Evolutionary conservation across 2,797 vertebrate species (phyloP), one percentile per base, ranked within the genome.

Genomic region (Crocodylus rhombifer): DNA sequence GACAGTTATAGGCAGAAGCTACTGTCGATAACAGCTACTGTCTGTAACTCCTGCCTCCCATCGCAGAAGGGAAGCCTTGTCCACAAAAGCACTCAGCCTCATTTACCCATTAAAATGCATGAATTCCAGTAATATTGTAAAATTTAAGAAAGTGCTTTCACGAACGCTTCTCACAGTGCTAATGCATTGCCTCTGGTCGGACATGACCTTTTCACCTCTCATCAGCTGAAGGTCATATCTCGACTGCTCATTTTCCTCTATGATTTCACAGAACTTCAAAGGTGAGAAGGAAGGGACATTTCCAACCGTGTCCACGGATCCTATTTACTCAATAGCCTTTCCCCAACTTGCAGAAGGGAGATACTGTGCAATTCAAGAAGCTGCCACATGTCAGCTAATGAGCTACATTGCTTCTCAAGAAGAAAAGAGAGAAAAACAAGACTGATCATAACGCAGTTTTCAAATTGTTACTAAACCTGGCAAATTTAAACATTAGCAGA

Each of bases 401-500:
- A 78, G 1, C 6, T 83, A 26, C 82, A 17, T 69, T 15, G 85
- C 85, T 36, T 63, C 14, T 5, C 4, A 51, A 15, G 42, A 82
- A 89, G 90, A 5, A 2, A n/a, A 92, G 64, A 87, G 21, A 82
- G 90, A 33, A 25, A 91, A 91, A 63, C 28, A 61, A 28, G 18
- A 81, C 51, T 3, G 23, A n/a, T 78, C 78, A 79, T 57, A 79
- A 83, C 5, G 30, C 1, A 73, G 42, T 77, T 92, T 91, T 77
- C 51, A 65, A 75, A 77, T 21, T 81, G 64, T 75, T 91, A 51
- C 13, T 87, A 30, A 84, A n/a, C n/a, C 88, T 86, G 25, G 25
- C 33, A 91, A 95, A 93, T 88, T 79, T 73, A 92, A 96, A 67
- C 23, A 87, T 67, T 71, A 90, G 23, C 13, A 89, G 55, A 42